These are phyloP conservation scores for Horisme vitalbata DNA, from an alignment of 2,888 invertebrate genomes.

Conservation along the genomic window DNA sequence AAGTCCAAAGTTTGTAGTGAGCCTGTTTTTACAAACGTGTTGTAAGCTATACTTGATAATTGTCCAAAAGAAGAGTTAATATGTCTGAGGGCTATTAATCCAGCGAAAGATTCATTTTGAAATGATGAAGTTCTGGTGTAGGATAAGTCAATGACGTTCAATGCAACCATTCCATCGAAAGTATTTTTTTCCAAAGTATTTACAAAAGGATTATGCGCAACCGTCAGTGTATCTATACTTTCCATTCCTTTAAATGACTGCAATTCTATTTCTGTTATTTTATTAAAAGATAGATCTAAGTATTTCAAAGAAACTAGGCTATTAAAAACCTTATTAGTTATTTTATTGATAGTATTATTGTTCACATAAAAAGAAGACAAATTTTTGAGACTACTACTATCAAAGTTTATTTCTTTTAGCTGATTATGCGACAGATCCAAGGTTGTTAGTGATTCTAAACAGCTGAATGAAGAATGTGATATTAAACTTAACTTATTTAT, in stretches of 20 bases:
- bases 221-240: slow-evolving; percentile 7
- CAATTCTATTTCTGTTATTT: slow-evolving; percentile 19
- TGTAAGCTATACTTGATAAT: slow-evolving; percentile 24
- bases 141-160: slow-evolving; percentile 23
- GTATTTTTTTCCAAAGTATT: slow-evolving; percentile 16
- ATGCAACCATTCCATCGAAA: slow-evolving; percentile 20
- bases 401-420: slow-evolving; percentile 20
- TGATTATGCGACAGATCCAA: slow-evolving; percentile 29
- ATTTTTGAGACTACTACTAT: slow-evolving; percentile 16
- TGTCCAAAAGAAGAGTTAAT: slow-evolving; percentile 31
- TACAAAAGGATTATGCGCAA: slow-evolving; percentile 19
- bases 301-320: slow-evolving; percentile 14
- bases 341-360: slow-evolving; percentile 21
- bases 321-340: slow-evolving; percentile 12
- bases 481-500: slow-evolving; percentile 18
- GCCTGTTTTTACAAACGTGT: slow-evolving; percentile 25
- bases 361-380: slow-evolving; percentile 12
- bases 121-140: slow-evolving; percentile 14
- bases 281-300: slow-evolving; percentile 26
- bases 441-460: slow-evolving; percentile 11
- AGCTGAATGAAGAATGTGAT: slow-evolving; percentile 21
- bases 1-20: slow-evolving; percentile 27
- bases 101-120: slow-evolving; percentile 29
- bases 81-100: slow-evolving; percentile 12
- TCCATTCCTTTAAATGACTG: slow-evolving; percentile 17